Percentiles rank a stretch among this genome's conserved stretches.
Evolutionary conservation across 2,113 vertebrate genomes (phyloP).

Genomic region (Phycodurus eques): DNA sequence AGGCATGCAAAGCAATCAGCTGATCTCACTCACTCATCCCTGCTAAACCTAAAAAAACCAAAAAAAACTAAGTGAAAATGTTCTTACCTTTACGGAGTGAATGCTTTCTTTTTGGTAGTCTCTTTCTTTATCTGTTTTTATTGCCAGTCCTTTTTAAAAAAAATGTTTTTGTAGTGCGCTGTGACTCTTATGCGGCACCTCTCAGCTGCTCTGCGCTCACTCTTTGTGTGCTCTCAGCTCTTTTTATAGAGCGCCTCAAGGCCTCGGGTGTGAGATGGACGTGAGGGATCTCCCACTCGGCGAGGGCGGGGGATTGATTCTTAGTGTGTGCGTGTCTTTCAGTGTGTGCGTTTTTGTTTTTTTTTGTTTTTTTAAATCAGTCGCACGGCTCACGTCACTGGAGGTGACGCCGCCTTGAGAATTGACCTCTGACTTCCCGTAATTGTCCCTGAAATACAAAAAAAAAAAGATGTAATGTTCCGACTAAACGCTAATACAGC

Average conservation of each 20-base stretch:
- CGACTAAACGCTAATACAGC: too few relatives aligned
- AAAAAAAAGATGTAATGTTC: too few relatives aligned
- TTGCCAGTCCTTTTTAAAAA: not conserved
- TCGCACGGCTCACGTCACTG: too few relatives aligned
- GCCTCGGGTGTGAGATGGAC: constrained; percentile 56
- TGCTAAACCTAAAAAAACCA: not conserved
- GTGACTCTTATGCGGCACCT: constrained; percentile 32
- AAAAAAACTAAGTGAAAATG: not conserved
- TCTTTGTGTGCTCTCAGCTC: constrained; percentile 46
- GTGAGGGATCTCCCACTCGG: constrained; percentile 44
- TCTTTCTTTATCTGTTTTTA: not conserved
- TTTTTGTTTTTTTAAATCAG: not conserved
- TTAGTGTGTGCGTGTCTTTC: not conserved
- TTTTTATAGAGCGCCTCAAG: constrained; percentile 63
- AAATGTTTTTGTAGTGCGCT: constrained; percentile 44
- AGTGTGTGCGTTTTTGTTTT: not conserved
- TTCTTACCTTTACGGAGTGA: not conserved
- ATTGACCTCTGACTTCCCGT: too few relatives aligned
- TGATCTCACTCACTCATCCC: not conserved
- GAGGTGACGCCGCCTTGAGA: not conserved
- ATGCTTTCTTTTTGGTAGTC: not conserved
- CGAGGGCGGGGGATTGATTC: constrained; percentile 17
- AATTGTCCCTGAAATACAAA: too few relatives aligned
- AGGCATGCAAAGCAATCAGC: not conserved
- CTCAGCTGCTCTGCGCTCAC: constrained; percentile 25